Base-by-base conservation (phyloP, 2,888 invertebrate genomes). In the Hydropsyche betteni region DNA sequence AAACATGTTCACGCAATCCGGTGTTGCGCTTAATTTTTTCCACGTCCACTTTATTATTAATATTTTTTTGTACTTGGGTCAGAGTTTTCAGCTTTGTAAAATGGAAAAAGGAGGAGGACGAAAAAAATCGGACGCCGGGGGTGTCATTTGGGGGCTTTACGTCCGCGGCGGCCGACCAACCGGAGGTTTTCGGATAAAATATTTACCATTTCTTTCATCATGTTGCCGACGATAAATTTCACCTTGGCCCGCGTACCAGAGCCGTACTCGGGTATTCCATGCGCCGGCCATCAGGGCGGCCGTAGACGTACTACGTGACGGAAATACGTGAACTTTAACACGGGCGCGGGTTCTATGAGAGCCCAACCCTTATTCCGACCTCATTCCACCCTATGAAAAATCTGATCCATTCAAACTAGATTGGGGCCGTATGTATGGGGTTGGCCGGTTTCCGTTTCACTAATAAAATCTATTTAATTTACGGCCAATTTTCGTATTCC, bases 131-230 rank as follows among this genome's bases (percentile, higher is more conserved):
- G 12, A 70, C 52, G 52, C 33, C 52, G 12, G 52, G 44, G 36
- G 44, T 52, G 52, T 61, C 72, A 72, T 72, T 72, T 58, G 55
- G 33, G 52, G 58, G 72, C 58, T 72, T 72, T 72, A 72, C 72
- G 72, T 72, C 72, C 55, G 72, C 61, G 55, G 44, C 72, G 38
- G 14, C 58, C 58, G 58, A 38, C 58, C 72, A 58, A 72, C 72
- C 72, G 55, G 55, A 53, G 55, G 38, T 55, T 52, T 71, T 69
- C 77, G 75, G 76, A 76, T 79, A 77, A 77, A 79, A 77, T 79
- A 79, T 79, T 79, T 78, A 79, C 73, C 70, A 78, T 79, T 79
- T 79, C 79, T 79, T 79, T 79, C 79, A 79, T 79, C 79, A 76
- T 75, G 79, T 72, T 74, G 75, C 64, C 77, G 72, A 74, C 78